phyloP scores from a whole-genome alignment of 2,888 invertebrate genomes.

The Parochlus steinenii region DNA sequence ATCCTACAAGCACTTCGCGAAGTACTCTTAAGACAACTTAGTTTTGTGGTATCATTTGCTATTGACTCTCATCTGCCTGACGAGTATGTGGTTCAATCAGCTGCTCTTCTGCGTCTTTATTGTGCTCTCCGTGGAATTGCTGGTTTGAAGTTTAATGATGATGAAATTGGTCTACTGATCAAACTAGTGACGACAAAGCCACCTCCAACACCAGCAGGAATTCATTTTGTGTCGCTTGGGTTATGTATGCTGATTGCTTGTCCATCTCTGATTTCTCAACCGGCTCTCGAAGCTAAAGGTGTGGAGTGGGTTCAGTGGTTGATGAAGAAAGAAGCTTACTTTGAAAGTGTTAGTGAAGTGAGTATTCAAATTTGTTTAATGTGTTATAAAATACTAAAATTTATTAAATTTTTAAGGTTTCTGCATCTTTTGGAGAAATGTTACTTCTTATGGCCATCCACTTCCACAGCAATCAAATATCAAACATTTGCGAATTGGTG shows the following conservation, averaged over 20 bases:
- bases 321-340: slow-evolving; percentile 76
- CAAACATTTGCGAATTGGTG: slow-evolving; percentile 84
- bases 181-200: slow-evolving; percentile 77
- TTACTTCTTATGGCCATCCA: slow-evolving; percentile 89
- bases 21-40: slow-evolving; percentile 1
- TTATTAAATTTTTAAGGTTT: slow-evolving; percentile 34
- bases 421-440: slow-evolving; percentile 91
- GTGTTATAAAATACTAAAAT: neutral
- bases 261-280: slow-evolving; percentile 61
- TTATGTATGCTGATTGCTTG: slow-evolving; percentile 90
- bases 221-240: slow-evolving; percentile 80
- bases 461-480: slow-evolving; percentile 87
- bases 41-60: slow-evolving; percentile 41
- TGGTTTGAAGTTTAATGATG: slow-evolving; percentile 84
- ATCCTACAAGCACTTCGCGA: slow-evolving; percentile 9
- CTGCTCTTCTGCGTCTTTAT: slow-evolving; percentile 76
- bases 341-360: slow-evolving; percentile 67
- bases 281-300: slow-evolving; percentile 68
- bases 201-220: slow-evolving; percentile 78
- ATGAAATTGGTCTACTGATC: slow-evolving; percentile 71
- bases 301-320: slow-evolving; percentile 92
- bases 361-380: slow-evolving; percentile 20
- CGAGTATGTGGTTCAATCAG: slow-evolving; percentile 62
- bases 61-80: slow-evolving; percentile 42
- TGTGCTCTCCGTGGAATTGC: slow-evolving; percentile 88